Percentiles rank a stretch among this genome's conserved stretches.
These are phyloP conservation scores for Hiodon alosoides DNA, from an alignment of 2,113 vertebrate genomes.

Conservation along the genomic window DNA sequence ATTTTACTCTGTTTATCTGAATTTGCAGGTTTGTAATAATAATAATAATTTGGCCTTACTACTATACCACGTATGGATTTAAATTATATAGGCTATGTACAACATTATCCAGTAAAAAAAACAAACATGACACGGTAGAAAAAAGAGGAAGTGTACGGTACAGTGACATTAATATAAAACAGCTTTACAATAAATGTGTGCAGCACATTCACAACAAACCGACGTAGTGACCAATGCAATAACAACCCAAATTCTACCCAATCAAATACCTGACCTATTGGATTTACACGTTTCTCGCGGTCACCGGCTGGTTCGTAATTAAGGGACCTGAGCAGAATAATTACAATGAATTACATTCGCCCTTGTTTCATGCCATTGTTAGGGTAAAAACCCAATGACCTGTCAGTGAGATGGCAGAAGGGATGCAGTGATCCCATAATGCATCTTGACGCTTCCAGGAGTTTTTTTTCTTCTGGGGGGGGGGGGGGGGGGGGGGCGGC, in stretches of 20 bases:
- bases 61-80: no score
- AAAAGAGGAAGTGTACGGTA: no score
- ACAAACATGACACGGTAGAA: no score
- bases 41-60: no score
- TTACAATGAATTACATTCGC: constrained; percentile 38
- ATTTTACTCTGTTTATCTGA: no score
- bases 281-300: constrained; percentile 68
- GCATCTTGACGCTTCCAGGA: not conserved
- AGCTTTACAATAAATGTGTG: constrained; percentile 53
- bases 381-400: constrained; percentile 41
- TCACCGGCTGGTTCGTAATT: constrained; percentile 67
- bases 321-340: constrained; percentile 49
- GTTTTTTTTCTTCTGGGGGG: no score
- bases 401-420: constrained; percentile 41
- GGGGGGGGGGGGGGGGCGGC: not conserved
- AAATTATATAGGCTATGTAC: no score
- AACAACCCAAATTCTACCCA: constrained; percentile 90
- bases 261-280: constrained; percentile 70
- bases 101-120: no score
- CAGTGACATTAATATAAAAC: constrained; percentile 48
- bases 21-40: no score
- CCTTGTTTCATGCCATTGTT: constrained; percentile 37
- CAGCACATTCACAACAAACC: constrained; percentile 76
- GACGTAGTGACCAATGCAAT: constrained; percentile 92
- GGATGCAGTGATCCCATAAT: not conserved